phyloP scores from a whole-genome alignment of 1,140 invertebrate species.

The Linepithema humile region DNA sequence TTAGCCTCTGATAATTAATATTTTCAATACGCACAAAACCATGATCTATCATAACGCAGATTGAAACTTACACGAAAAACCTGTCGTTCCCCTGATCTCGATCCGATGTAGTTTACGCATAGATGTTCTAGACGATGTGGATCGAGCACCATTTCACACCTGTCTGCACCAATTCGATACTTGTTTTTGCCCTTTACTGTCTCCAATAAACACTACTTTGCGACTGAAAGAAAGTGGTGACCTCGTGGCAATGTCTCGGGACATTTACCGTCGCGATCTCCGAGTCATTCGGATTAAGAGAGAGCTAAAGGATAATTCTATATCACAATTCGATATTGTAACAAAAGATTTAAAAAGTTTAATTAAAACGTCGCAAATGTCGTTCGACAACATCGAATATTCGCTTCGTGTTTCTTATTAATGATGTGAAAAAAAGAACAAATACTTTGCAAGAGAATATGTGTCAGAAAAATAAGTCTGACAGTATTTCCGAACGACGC shows the following conservation, averaged over 20 bases:
- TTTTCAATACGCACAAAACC: no score
- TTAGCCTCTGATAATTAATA: no score
- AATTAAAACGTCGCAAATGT: neutral
- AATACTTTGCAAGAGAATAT: neutral
- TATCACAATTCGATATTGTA: no score
- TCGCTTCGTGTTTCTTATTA: neutral
- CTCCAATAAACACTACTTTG: conserved; percentile 68
- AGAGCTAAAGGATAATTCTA: neutral
- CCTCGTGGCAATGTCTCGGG: conserved; percentile 70
- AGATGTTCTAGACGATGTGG: conserved; percentile 82
- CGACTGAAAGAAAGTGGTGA: conserved; percentile 70
- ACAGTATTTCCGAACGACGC: conserved; percentile 63
- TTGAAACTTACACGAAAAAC: neutral
- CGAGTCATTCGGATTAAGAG: conserved; percentile 43
- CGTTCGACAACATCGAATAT: neutral
- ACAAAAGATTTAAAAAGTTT: conserved; percentile 5
- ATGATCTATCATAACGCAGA: no score
- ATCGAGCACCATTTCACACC: conserved; percentile 82
- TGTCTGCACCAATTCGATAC: conserved; percentile 82
- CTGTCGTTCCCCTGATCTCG: conserved; percentile 54
- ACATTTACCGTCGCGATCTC: conserved; percentile 59
- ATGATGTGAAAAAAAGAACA: neutral
- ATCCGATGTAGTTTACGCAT: conserved; percentile 72
- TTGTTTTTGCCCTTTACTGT: conserved; percentile 81
- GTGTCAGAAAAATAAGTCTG: neutral